phyloP scores from a whole-genome alignment of 2,797 vertebrate genomes.

The Rhodeus uyekii region DNA sequence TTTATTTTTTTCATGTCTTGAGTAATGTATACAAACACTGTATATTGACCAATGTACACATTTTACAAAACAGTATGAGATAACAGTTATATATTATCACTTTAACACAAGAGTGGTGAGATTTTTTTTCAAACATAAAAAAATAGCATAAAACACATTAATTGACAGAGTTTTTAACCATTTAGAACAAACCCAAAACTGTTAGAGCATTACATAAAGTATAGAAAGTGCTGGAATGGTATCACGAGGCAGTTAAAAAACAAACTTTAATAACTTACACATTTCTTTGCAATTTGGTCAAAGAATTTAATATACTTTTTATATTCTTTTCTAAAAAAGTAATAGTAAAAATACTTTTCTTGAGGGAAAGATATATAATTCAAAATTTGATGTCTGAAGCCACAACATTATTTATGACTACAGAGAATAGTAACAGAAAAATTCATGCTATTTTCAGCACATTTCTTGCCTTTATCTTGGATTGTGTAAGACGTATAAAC shows the following conservation, averaged over 20 bases:
- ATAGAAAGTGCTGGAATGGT: constrained; percentile 73
- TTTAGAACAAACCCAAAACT: constrained; percentile 69
- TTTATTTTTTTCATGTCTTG: constrained; percentile 76
- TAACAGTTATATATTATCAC: constrained; percentile 62
- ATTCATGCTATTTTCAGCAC: constrained; percentile 1
- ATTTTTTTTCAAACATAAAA: constrained; percentile 71
- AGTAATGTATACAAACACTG: constrained; percentile 79
- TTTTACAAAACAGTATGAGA: constrained; percentile 79
- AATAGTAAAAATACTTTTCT: constrained; percentile 73
- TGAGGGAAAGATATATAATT: constrained; percentile 12
- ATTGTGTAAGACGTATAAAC: not conserved
- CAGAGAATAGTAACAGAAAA: constrained; percentile 1
- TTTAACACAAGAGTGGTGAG: constrained; percentile 77
- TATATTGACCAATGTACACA: constrained; percentile 77
- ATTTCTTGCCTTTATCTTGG: not conserved
- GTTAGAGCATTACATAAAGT: constrained; percentile 79
- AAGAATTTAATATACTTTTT: constrained; percentile 58
- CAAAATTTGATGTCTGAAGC: constrained; percentile 54
- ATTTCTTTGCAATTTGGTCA: constrained; percentile 66
- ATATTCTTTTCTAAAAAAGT: constrained; percentile 61
- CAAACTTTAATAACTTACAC: constrained; percentile 51
- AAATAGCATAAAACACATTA: constrained; percentile 68
- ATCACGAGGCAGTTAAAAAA: constrained; percentile 68
- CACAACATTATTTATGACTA: constrained; percentile 54
- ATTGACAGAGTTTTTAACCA: constrained; percentile 18